Percentiles rank a stretch among this genome's conserved stretches.
These are phyloP conservation scores for Kryptopterus vitreolus DNA, from an alignment of 2,797 vertebrate species.

Conservation along the genomic window DNA sequence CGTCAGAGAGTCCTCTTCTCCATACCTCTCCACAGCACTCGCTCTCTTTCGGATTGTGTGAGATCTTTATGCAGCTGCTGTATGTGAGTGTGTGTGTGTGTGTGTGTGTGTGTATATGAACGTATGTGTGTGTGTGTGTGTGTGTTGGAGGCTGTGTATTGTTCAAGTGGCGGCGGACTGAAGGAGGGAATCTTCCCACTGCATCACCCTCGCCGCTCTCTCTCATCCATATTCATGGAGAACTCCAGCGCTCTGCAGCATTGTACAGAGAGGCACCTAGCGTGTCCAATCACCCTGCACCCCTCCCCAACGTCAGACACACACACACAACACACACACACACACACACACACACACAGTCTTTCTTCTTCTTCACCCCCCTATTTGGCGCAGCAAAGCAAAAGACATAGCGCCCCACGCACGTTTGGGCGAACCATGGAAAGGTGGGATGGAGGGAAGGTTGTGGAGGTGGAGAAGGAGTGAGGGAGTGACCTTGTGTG, in stretches of 20 bases:
- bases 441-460: constrained; percentile 55
- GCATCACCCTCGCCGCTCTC: constrained; percentile 75
- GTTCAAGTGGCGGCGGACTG: constrained; percentile 56
- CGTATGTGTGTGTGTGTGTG: constrained; percentile 45
- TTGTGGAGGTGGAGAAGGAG: constrained; percentile 47
- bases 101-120: constrained; percentile 46
- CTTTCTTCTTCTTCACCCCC: constrained; percentile 55
- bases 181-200: constrained; percentile 63
- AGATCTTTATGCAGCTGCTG: constrained; percentile 54
- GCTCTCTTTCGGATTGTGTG: constrained; percentile 48
- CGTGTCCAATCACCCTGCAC: constrained; percentile 71
- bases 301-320: constrained; percentile 55
- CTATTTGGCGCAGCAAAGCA: constrained; percentile 85
- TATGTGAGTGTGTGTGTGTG: constrained; percentile 56
- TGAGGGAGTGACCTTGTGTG: constrained; percentile 56
- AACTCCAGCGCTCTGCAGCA: constrained; percentile 81
- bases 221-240: constrained; percentile 87
- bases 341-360: constrained; percentile 48
- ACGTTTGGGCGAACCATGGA: constrained; percentile 59
- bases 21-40: constrained; percentile 79
- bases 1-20: constrained; percentile 79
- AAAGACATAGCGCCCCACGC: constrained; percentile 75
- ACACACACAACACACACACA: constrained; percentile 43
- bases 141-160: constrained; percentile 55
- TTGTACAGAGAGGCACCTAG: constrained; percentile 72